phyloP scores from a whole-genome alignment of 1,140 invertebrate species.

The Lucilia cuprina region DNA sequence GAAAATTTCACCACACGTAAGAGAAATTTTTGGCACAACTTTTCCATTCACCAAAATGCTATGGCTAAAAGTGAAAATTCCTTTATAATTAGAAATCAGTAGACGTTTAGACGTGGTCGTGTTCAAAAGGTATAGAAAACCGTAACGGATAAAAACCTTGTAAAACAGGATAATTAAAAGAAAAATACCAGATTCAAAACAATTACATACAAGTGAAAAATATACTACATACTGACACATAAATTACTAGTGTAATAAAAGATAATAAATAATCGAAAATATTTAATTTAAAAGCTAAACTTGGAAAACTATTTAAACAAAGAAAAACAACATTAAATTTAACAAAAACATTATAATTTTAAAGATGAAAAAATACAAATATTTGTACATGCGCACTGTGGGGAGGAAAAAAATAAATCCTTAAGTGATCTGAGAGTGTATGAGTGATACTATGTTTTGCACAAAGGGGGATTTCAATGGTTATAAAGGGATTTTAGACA shows the following conservation, averaged over 20 bases:
- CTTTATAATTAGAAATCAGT: slow-evolving; percentile 36
- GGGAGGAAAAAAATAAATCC: neutral
- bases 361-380: slow-evolving; percentile 15
- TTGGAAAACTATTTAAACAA: neutral
- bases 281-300: neutral
- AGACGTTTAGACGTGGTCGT: slow-evolving; percentile 41
- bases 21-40: neutral
- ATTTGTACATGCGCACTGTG: slow-evolving; percentile 18
- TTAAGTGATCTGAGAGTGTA: neutral
- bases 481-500: neutral
- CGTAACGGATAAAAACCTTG: slow-evolving; percentile 2
- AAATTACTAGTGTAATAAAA: neutral
- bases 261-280: neutral
- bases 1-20: slow-evolving; percentile 4
- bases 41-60: neutral
- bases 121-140: slow-evolving; percentile 36
- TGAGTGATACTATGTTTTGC: neutral
- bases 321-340: slow-evolving; percentile 5
- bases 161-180: neutral
- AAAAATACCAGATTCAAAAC: neutral
- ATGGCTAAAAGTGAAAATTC: slow-evolving; percentile 27
- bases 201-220: neutral
- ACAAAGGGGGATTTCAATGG: neutral
- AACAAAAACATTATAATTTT: neutral
- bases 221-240: too few species aligned